Evolutionary conservation across 2,888 invertebrate genomes (phyloP).

Genomic region (Apamea sordens): DNA sequence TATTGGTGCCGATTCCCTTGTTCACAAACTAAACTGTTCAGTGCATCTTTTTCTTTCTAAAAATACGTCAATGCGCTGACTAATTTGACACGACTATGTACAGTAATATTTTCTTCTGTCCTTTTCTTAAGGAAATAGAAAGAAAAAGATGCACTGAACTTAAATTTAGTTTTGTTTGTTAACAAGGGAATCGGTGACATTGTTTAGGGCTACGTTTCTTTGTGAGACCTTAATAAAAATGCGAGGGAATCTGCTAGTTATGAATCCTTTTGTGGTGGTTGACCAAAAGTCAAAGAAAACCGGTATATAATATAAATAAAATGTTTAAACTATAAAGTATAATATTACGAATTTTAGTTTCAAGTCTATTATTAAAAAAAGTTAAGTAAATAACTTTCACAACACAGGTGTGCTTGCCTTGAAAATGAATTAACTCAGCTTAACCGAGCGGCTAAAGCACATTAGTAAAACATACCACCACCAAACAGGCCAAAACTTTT

Average conservation of each 20-base stretch:
- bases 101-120: no score
- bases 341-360: neutral
- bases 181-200: neutral
- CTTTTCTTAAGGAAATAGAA: no score
- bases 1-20: no score
- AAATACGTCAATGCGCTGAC: no score
- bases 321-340: neutral
- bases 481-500: constrained; percentile 36
- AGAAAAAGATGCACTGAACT: no score
- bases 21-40: no score
- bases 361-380: neutral
- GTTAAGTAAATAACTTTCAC: neutral
- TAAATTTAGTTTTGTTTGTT: no score
- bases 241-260: neutral
- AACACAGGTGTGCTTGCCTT: constrained; percentile 1
- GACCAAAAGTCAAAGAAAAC: neutral
- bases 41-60: no score
- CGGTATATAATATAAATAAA: neutral
- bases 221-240: neutral
- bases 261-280: neutral
- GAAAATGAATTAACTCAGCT: constrained; percentile 33
- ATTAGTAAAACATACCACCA: constrained; percentile 37
- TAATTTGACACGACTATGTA: no score
- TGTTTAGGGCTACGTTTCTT: neutral
- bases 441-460: constrained; percentile 3